Evolutionary conservation across 2,888 invertebrate genomes (phyloP), one percentile per base, ranked within the genome.

Genomic region (Muscina levida): DNA sequence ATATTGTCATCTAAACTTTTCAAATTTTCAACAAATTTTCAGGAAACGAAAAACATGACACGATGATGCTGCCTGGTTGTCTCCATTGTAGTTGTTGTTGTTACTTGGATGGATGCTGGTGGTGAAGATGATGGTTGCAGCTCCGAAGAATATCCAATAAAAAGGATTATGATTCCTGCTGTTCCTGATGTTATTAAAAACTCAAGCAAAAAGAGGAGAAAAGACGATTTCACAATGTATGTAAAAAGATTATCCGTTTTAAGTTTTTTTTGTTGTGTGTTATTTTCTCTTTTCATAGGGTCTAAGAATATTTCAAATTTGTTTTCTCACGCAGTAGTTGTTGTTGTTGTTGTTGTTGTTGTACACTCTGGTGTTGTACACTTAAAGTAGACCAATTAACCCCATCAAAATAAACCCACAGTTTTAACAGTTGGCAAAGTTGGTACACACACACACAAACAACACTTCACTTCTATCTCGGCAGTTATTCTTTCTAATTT

Each of bases 311-410:
- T 19, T 39, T 59, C 15, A 1, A 37, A 59, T 15, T 39, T 59
- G 37, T 59, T 59, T 19, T 19, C 17, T n/a, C 48, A 1, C 6
- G 48, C 15, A 15, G 15, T 48, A 15, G n/a, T 1, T 19, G 19
- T 39, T 59, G 59, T 57, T 53, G 26, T 26, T 53, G 53, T 17
- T 46, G 46, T 48, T 48, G 3, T 46, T 37, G 37, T 37, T n/a
- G n/a, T n/a, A n/a, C n/a, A n/a, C n/a, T n/a, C n/a, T n/a, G n/a
- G n/a, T n/a, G n/a, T n/a, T n/a, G n/a, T 37, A 37, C 17, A n/a
- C 57, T 57, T 31, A 17, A 59, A 39, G 37, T 17, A 44, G 72
- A 67, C 70, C 72, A 75, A 75, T 75, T 79, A 79, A 79, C 75
- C 67, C 62, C 39, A 66, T 71, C 66, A 67, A 46, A 68, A 79